Evolutionary conservation across 1,140 invertebrate species (phyloP), one percentile per base, ranked within the genome.

Genomic region (Dendrolimus punctatus): DNA sequence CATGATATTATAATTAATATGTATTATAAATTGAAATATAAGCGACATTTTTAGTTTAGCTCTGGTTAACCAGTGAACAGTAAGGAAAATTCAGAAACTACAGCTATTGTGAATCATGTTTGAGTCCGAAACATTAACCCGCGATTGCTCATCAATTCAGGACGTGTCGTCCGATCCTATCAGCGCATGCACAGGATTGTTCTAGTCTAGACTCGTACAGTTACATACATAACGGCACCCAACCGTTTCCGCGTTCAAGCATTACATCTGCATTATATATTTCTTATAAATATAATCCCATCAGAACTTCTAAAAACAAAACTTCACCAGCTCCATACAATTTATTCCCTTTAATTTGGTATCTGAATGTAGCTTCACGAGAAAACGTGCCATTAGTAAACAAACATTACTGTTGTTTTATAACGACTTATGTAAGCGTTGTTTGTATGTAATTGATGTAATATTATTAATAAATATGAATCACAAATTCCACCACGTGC

Each of bases 151-250:
- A 83, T 85, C 73, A 79, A 85, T 83, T 75, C 82, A 76, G 71
- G 76, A 81, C 76, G 66, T 82, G 81, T 85, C 74, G 71, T 63
- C 59, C 64, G 75, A 76, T 75, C 68, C 73, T 78, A 80, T 78
- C 74, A 71, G 49, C 60, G 48, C 49, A 62, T 60, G 71, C 71
- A 60, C 72, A 80, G 79, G 80, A 83, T 75, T 81, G 78, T 82
- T 80, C 79, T 81, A 83, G 79, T 74, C 73, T 73, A 80, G 67
- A 75, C 72, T 66, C 68, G 57, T 80, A 85, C 82, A 80, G 82
- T 85, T 84, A 85, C 52, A 51, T 77, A 82, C 49, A 57, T 85
- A 84, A 85, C 82, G 82, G 82, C 72, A 81, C 66, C 47, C 56
- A 60, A 63, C 69, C 72, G 71, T 82, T 85, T 84, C 80, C 80